phyloP scores from a whole-genome alignment of 2,113 vertebrate genomes.

The Ptychochromis oligacanthus region DNA sequence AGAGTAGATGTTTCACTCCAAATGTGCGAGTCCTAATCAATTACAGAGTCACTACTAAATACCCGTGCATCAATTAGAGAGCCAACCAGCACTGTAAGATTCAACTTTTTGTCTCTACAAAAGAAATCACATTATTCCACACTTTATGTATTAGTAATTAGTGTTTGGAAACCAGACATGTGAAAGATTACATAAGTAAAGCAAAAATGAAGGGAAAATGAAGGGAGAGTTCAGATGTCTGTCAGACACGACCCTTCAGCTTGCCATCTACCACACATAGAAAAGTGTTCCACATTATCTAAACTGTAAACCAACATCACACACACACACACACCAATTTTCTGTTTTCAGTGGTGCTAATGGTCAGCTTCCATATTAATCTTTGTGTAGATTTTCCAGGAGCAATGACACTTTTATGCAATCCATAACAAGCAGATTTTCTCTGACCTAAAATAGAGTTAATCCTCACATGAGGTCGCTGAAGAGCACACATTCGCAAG shows the following conservation, averaged over 20 bases:
- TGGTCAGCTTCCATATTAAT: constrained; percentile 40
- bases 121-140: neutral
- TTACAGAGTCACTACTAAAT: neutral
- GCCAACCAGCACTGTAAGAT: neutral
- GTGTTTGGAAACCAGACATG: neutral
- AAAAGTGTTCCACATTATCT: neutral
- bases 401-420: constrained; percentile 40
- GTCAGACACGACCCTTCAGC: neutral
- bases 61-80: neutral
- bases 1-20: constrained; percentile 22
- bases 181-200: neutral
- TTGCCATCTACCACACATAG: neutral
- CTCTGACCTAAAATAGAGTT: constrained; percentile 58
- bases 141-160: neutral
- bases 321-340: neutral
- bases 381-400: constrained; percentile 14
- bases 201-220: neutral
- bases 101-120: neutral
- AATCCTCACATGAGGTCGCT: constrained; percentile 53
- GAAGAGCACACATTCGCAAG: constrained; percentile 20
- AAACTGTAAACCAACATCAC: neutral
- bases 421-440: constrained; percentile 61
- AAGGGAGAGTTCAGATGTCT: neutral
- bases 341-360: neutral
- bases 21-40: constrained; percentile 11